Base-by-base conservation (phyloP, 1,140 invertebrate genomes). In the Glossosoma conforme region DNA sequence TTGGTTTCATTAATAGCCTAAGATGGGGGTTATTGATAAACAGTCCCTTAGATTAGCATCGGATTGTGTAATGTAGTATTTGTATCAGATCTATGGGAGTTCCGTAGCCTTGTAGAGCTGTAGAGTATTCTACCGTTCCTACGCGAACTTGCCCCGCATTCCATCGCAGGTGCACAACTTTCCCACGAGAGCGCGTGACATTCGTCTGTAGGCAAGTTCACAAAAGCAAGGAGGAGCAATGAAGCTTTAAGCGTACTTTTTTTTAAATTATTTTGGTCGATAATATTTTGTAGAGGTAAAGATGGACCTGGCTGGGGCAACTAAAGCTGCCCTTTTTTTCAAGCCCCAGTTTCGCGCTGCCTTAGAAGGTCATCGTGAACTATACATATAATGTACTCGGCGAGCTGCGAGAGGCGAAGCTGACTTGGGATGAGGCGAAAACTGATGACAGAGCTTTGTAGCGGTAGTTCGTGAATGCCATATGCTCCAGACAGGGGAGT, bases 91-190 rank as follows among this genome's bases (percentile, higher is more conserved):
- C n/a, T n/a, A n/a, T n/a, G n/a, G n/a, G n/a, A n/a, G n/a, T n/a
- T n/a, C n/a, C n/a, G n/a, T n/a, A n/a, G n/a, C n/a, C n/a, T n/a
- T n/a, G n/a, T n/a, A n/a, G n/a, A n/a, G n/a, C n/a, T n/a, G n/a
- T n/a, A n/a, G n/a, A n/a, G n/a, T n/a, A n/a, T n/a, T n/a, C 11
- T 49, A 49, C 46, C 46, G 46, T 49, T 49, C 22, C 13, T 19
- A 20, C 33, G 32, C 46, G 46, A 49, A 49, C 46, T 49, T 49
- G 46, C 36, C 46, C 46, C 32, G 41, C 48, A 51, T 51, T 44
- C 48, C 41, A 20, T 22, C 33, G 41, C 48, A 51, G 48, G 48
- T 44, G 41, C 32, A 37, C 24, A 33, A 44, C 41, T 51, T 51
- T 44, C 48, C 37, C 48, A 51, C 48, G 30, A 51, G 48, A 36